These are phyloP conservation scores for Dryadula phaetusa DNA, from an alignment of 2,888 invertebrate genomes.

Conservation along the genomic window DNA sequence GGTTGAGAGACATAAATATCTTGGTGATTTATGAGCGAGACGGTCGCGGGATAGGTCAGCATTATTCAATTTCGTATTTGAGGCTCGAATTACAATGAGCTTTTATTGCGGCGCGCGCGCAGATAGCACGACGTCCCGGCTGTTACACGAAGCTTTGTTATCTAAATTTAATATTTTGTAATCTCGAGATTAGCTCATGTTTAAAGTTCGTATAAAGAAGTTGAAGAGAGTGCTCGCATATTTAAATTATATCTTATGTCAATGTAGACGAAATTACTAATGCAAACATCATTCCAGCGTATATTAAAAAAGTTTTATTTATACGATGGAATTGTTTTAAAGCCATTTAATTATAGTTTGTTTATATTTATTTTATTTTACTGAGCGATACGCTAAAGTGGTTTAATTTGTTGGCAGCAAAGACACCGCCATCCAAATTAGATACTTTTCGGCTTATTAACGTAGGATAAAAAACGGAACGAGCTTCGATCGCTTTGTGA, in stretches of 20 bases:
- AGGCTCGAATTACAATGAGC: conserved; percentile 83
- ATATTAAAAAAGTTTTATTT: conserved; percentile 41
- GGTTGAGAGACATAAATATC: conserved; percentile 82
- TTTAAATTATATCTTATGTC: conserved; percentile 31
- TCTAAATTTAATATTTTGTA: conserved; percentile 66
- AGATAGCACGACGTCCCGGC: conserved; percentile 71
- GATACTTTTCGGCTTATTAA: conserved; percentile 83
- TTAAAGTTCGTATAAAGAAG: conserved; percentile 49
- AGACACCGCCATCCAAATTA: conserved; percentile 82
- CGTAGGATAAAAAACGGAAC: conserved; percentile 75
- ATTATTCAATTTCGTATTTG: conserved; percentile 85
- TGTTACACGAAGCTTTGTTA: conserved; percentile 65
- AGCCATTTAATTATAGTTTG: conserved; percentile 81
- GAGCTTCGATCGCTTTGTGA: conserved; percentile 77
- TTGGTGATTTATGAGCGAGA: conserved; percentile 82
- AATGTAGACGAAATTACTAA: conserved; percentile 25
- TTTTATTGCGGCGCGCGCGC: conserved; percentile 78
- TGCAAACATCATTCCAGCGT: conserved; percentile 36
- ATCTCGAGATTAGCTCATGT: conserved; percentile 61
- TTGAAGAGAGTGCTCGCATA: conserved; percentile 17
- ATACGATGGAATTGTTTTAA: conserved; percentile 70
- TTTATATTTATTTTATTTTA: conserved; percentile 80
- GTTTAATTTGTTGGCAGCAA: conserved; percentile 82
- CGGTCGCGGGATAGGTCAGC: conserved; percentile 85
- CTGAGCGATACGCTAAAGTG: conserved; percentile 81